Conservation (phyloP, 2,797 vertebrate genomes). For the Etheostoma perlongum region DNA sequence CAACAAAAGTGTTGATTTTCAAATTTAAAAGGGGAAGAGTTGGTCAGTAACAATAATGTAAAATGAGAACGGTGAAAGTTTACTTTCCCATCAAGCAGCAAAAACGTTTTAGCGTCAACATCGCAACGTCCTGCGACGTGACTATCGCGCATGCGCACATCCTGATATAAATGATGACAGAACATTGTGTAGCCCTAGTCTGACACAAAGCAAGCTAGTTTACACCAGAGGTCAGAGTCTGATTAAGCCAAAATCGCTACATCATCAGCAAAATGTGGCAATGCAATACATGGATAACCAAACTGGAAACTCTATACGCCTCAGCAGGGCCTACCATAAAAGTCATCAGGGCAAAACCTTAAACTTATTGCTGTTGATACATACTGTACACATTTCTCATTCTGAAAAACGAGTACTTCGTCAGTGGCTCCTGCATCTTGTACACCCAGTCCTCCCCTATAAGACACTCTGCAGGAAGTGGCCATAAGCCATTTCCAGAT, state of each 20-base stretch:
- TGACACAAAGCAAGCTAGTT: slow-evolving; percentile 17
- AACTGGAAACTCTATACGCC: neutral
- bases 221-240: slow-evolving; percentile 29
- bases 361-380: neutral
- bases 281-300: slow-evolving; percentile 4
- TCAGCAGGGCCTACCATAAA: neutral
- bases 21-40: no score
- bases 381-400: neutral
- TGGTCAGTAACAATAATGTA: no score
- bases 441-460: neutral
- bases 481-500: neutral
- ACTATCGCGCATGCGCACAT: no score
- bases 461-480: neutral
- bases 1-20: no score
- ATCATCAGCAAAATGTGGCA: slow-evolving; percentile 23
- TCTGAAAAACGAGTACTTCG: neutral
- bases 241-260: slow-evolving; percentile 26
- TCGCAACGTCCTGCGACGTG: no score
- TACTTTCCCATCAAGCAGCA: no score
- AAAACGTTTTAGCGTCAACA: no score
- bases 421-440: neutral
- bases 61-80: no score
- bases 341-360: neutral
- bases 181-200: neutral
- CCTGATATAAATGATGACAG: no score